Percentiles rank a stretch among this genome's conserved stretches.
Conservation (phyloP, 2,113 vertebrate genomes). For the Larimichthys polyactis region DNA sequence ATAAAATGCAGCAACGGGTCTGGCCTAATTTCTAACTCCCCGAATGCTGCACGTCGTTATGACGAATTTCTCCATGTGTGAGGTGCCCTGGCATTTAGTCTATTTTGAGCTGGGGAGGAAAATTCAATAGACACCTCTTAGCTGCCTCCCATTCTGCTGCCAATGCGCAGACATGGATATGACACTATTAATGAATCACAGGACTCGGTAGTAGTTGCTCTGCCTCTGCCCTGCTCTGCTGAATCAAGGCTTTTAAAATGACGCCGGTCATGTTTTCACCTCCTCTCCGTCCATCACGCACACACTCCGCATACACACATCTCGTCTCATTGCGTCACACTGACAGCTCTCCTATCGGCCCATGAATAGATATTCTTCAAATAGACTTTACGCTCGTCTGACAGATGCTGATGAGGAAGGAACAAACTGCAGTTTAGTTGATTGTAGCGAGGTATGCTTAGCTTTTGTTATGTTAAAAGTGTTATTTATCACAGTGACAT, state of each 20-base stretch:
- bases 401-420: background rate
- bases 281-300: constrained; percentile 30
- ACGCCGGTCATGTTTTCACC: constrained; percentile 33
- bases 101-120: constrained; percentile 27
- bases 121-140: constrained; percentile 47
- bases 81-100: constrained; percentile 26
- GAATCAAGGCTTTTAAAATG: constrained; percentile 58
- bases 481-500: background rate
- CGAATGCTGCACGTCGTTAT: background rate
- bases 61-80: background rate
- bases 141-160: constrained; percentile 17
- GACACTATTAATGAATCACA: constrained; percentile 61
- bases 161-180: constrained; percentile 35
- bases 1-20: too few relatives aligned
- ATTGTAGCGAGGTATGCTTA: background rate
- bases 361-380: constrained; percentile 22
- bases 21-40: too few relatives aligned
- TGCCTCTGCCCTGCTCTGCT: constrained; percentile 21
- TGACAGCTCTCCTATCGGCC: constrained; percentile 7
- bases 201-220: constrained; percentile 16
- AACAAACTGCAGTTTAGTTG: background rate
- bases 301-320: background rate
- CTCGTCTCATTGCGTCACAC: constrained; percentile 26
- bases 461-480: background rate
- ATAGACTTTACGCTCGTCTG: background rate